Conservation (phyloP, 2,797 vertebrate species). For the Esox lucius region DNA sequence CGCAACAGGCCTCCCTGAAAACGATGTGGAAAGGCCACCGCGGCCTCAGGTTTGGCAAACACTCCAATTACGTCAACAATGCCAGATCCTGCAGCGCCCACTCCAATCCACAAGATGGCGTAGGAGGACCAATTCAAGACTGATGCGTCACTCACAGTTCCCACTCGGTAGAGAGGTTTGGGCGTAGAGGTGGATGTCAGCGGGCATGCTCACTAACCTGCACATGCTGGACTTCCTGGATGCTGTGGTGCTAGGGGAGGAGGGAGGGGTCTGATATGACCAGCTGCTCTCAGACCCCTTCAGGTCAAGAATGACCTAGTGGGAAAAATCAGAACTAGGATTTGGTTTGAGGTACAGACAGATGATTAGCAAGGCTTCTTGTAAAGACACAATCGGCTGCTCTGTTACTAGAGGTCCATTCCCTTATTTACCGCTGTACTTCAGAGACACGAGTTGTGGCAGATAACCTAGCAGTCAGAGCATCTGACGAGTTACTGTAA, state of each 20-base stretch:
- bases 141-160: neutral
- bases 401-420: neutral
- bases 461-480: neutral
- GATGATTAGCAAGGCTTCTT: neutral
- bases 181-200: neutral
- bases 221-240: constrained; percentile 97
- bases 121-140: neutral
- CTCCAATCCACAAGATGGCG: constrained; percentile 22
- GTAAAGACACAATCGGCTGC: neutral
- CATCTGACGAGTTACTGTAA: neutral
- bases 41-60: neutral
- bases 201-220: constrained; percentile 77
- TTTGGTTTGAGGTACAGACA: neutral
- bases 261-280: constrained; percentile 94
- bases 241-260: constrained; percentile 91
- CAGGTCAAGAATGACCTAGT: constrained; percentile 90
- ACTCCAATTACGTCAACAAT: neutral
- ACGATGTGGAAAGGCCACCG: neutral
- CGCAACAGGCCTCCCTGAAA: neutral
- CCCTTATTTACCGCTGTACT: neutral
- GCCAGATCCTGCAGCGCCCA: constrained; percentile 15
- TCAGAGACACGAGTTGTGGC: neutral
- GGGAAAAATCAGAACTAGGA: neutral
- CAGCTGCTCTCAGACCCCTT: constrained; percentile 94
- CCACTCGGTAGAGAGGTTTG: neutral